Conservation (phyloP, 2,113 vertebrate genomes). For the Lampris incognitus region DNA sequence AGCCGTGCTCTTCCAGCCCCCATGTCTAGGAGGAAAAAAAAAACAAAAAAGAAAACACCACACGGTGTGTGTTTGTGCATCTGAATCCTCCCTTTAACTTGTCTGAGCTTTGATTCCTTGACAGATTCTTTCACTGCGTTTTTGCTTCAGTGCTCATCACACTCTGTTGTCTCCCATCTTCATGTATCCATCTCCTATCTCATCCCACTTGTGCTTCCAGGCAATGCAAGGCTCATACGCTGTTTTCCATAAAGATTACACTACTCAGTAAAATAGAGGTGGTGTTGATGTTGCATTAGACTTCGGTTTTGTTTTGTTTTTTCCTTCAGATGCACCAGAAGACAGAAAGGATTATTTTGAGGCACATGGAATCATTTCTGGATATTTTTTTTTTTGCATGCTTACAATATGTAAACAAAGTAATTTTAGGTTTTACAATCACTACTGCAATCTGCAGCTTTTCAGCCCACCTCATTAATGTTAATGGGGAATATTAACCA, state of each 20-base stretch:
- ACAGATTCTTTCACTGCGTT: conserved; percentile 80
- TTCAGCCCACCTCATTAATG: background rate
- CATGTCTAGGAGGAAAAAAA: conserved; percentile 60
- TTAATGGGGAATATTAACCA: background rate
- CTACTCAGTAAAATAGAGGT: conserved; percentile 71
- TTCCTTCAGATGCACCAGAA: conserved; percentile 42
- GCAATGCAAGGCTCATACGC: conserved; percentile 66
- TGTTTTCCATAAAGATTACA: conserved; percentile 78
- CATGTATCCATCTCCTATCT: conserved; percentile 79
- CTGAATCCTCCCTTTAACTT: conserved; percentile 80
- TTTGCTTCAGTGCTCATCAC: conserved; percentile 81
- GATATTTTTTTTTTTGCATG: no score
- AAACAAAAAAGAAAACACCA: no score
- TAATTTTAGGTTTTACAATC: no score
- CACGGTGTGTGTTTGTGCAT: conserved; percentile 73
- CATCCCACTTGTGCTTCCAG: conserved; percentile 78
- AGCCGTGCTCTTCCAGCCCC: conserved; percentile 60
- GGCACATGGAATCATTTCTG: no score
- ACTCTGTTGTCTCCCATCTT: conserved; percentile 77
- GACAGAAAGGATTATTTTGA: conserved; percentile 57
- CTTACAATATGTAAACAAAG: no score
- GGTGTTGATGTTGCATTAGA: conserved; percentile 66
- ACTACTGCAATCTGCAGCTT: background rate
- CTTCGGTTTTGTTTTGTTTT: conserved; percentile 51
- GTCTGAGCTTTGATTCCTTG: conserved; percentile 83